Evolutionary conservation across 2,888 invertebrate genomes (phyloP).

Genomic region (Isoperla grammatica): DNA sequence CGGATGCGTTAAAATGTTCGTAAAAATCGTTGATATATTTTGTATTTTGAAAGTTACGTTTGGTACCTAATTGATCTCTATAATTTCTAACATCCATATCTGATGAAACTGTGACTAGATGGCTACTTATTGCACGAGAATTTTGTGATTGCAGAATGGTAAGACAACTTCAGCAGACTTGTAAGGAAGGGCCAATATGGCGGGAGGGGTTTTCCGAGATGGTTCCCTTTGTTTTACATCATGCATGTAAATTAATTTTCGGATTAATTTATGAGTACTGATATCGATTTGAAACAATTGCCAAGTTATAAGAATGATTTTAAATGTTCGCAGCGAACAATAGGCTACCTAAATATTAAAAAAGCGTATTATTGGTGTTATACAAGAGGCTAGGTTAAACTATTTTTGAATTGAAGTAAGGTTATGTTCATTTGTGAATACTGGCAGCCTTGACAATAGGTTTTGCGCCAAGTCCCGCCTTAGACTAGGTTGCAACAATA

Average conservation of each 20-base stretch:
- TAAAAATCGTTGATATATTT: constrained; percentile 48
- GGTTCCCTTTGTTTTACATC: constrained; percentile 6
- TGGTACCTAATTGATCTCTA: constrained; percentile 48
- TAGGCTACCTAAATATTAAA: too few species aligned
- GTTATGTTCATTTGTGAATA: neutral
- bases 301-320: neutral
- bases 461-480: too few species aligned
- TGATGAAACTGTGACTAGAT: constrained; percentile 51
- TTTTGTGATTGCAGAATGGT: constrained; percentile 64
- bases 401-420: neutral
- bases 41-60: constrained; percentile 48
- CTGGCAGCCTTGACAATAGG: too few species aligned
- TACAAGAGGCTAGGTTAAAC: too few species aligned
- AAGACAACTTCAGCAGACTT: constrained; percentile 39
- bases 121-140: constrained; percentile 51
- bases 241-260: neutral
- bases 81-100: constrained; percentile 43
- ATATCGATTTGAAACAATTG: neutral
- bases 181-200: constrained; percentile 46
- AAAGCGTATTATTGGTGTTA: neutral
- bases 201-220: constrained; percentile 34
- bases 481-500: too few species aligned
- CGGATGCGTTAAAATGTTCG: constrained; percentile 46
- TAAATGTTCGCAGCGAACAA: too few species aligned
- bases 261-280: neutral